Conservation (phyloP, 1,140 invertebrate species). For the Lycorma delicatula region DNA sequence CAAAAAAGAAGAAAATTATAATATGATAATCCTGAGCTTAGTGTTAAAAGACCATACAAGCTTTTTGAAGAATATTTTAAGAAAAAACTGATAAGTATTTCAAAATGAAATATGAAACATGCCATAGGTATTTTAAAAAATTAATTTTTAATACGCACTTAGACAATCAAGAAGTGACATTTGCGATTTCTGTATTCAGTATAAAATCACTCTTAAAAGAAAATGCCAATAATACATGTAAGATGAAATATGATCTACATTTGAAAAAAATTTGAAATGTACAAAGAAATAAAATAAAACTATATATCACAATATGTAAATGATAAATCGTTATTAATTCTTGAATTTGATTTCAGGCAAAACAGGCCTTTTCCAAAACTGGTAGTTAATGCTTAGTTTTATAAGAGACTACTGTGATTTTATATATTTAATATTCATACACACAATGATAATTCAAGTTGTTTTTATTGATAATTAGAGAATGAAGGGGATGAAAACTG, state of each 20-base stretch:
- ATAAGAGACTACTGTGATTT: slow-evolving; percentile 17
- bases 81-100: background rate
- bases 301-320: background rate
- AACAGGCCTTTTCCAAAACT: slow-evolving; percentile 19
- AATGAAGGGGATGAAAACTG: slow-evolving; percentile 8
- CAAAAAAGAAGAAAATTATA: background rate
- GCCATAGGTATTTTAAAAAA: slow-evolving; percentile 9
- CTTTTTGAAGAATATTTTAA: slow-evolving; percentile 8
- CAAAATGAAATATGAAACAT: background rate
- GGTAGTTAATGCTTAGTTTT: slow-evolving; percentile 16
- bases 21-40: background rate
- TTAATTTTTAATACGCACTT: no score
- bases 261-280: no score
- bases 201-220: background rate
- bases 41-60: slow-evolving; percentile 8
- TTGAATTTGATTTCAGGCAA: slow-evolving; percentile 19
- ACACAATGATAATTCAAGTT: slow-evolving; percentile 9
- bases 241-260: slow-evolving; percentile 8
- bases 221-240: slow-evolving; percentile 11
- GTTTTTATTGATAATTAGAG: slow-evolving; percentile 13
- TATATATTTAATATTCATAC: slow-evolving; percentile 18
- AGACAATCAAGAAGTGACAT: slow-evolving; percentile 13
- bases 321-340: slow-evolving; percentile 7
- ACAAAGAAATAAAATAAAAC: slow-evolving; percentile 9
- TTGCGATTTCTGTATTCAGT: slow-evolving; percentile 6